Evolutionary conservation across 2,113 vertebrate genomes (phyloP).

Genomic region (Prinia subflava): DNA sequence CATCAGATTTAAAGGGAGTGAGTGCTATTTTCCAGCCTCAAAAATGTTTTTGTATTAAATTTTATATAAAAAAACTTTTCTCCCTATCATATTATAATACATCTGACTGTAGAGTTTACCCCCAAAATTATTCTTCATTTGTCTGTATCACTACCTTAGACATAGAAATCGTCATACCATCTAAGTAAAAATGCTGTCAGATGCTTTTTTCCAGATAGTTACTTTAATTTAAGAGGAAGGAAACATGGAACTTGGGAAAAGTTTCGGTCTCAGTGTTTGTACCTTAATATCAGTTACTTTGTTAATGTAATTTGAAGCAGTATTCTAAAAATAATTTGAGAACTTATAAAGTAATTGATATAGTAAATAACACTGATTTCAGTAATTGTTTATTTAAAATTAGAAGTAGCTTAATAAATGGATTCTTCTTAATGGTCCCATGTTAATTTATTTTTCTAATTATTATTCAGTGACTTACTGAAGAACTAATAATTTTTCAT

Average conservation of each 20-base stretch:
- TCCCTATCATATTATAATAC: background rate
- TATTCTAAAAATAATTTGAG: background rate
- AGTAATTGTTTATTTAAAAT: background rate
- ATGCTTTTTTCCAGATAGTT: background rate
- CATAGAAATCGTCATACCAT: background rate
- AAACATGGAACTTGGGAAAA: background rate
- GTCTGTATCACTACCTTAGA: background rate
- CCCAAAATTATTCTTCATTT: background rate
- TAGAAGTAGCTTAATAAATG: background rate
- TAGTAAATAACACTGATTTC: background rate
- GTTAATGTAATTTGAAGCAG: background rate
- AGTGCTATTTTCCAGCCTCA: background rate
- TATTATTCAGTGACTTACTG: background rate
- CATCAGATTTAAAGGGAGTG: background rate
- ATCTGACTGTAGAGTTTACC: background rate
- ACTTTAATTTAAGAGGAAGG: background rate
- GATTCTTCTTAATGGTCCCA: background rate
- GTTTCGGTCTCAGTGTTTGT: background rate
- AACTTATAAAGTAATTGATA: background rate
- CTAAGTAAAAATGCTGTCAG: background rate
- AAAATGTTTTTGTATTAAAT: background rate
- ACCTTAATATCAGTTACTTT: background rate
- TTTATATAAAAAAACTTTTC: background rate
- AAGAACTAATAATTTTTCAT: background rate
- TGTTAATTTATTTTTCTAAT: conserved; percentile 9